These are phyloP conservation scores for Rhingia campestris DNA, from an alignment of 2,888 invertebrate species.

Conservation along the genomic window DNA sequence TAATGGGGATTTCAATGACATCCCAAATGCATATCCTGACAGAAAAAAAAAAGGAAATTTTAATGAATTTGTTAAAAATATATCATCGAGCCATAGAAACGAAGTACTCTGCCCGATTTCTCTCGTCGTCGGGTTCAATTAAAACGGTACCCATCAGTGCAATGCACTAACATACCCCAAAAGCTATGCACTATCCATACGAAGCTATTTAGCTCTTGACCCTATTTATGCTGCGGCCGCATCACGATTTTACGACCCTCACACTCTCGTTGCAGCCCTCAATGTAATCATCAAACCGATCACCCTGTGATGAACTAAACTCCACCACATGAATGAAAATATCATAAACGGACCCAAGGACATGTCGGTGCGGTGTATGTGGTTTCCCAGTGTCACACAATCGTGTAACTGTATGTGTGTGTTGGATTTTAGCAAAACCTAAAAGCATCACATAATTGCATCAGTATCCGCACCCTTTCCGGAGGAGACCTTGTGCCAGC, in stretches of 20 bases:
- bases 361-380: constrained; percentile 6
- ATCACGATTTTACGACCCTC: background rate
- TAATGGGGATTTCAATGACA: background rate
- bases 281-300: background rate
- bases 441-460: constrained; percentile 43
- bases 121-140: background rate
- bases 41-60: background rate
- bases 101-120: background rate
- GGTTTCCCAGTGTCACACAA: background rate
- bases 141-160: too few species aligned
- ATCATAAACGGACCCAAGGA: constrained; percentile 4
- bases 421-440: constrained; percentile 17
- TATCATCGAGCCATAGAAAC: background rate
- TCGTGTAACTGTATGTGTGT: background rate
- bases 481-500: background rate
- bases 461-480: constrained; percentile 15
- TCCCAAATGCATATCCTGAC: background rate
- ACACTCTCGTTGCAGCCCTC: background rate
- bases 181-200: background rate
- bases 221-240: background rate
- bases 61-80: background rate
- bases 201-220: constrained; percentile 16
- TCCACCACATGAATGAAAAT: background rate
- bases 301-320: constrained; percentile 11
- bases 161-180: background rate